Evolutionary conservation across 2,797 vertebrate species (phyloP).

Genomic region (Bryconaethiops microstoma): DNA sequence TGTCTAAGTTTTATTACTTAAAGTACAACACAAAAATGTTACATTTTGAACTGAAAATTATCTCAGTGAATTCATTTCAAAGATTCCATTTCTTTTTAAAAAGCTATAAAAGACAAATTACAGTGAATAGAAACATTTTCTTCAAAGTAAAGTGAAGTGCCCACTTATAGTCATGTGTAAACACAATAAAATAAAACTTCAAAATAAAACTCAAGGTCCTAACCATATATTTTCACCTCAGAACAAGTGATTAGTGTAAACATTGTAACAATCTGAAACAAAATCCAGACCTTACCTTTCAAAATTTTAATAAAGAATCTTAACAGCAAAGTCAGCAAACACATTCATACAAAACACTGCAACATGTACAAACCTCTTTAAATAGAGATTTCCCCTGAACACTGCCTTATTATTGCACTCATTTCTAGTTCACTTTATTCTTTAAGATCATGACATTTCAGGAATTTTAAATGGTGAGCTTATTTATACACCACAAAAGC

Average conservation of each 20-base stretch:
- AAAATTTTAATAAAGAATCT: constrained; percentile 45
- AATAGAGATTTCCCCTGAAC: constrained; percentile 58
- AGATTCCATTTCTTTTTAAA: too few relatives aligned
- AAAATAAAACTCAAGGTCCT: too few relatives aligned
- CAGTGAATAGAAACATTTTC: too few relatives aligned
- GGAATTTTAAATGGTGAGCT: constrained; percentile 12
- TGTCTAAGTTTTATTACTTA: too few relatives aligned
- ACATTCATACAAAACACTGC: constrained; percentile 40
- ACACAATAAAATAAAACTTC: too few relatives aligned
- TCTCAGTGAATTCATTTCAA: too few relatives aligned
- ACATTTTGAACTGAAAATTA: too few relatives aligned
- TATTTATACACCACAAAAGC: constrained; percentile 24
- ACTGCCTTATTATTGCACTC: constrained; percentile 73
- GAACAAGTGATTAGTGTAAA: neutral
- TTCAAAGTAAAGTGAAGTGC: too few relatives aligned
- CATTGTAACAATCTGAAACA: neutral
- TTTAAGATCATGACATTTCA: constrained; percentile 44
- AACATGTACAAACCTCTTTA: constrained; percentile 46
- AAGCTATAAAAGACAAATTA: too few relatives aligned
- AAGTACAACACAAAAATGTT: too few relatives aligned
- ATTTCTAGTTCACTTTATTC: constrained; percentile 22
- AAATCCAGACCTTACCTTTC: neutral
- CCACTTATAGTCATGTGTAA: too few relatives aligned
- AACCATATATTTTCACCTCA: neutral
- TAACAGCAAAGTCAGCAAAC: constrained; percentile 27